Conservation (phyloP, 2,888 invertebrate species). For the Parnassius orleans region DNA sequence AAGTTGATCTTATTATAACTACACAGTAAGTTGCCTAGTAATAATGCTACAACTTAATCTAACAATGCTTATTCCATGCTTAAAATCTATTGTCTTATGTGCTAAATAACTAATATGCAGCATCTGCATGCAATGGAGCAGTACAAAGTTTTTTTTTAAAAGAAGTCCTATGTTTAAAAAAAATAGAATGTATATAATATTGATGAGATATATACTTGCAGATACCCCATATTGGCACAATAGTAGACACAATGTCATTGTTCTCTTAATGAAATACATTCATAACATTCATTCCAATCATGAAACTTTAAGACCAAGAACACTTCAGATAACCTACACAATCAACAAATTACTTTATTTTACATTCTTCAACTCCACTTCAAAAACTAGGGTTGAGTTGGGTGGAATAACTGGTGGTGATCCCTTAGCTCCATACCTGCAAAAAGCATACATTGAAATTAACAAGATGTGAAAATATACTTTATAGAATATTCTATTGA, state of each 20-base stretch:
- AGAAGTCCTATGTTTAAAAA: too few relatives aligned
- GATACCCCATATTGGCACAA: conserved; percentile 37
- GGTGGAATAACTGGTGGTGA: conserved; percentile 93
- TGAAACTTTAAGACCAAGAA: conserved; percentile 25
- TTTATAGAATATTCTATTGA: too few relatives aligned
- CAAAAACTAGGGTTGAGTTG: conserved; percentile 92
- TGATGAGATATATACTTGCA: conserved; percentile 29
- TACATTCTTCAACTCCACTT: conserved; percentile 92
- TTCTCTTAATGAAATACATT: conserved; percentile 49
- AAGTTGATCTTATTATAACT: not conserved
- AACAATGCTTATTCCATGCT: conserved; percentile 23
- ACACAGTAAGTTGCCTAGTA: conserved; percentile 5
- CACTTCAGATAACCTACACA: not conserved
- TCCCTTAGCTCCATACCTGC: conserved; percentile 87
- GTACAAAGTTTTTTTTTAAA: not conserved
- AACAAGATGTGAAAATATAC: too few relatives aligned
- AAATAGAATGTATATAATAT: not conserved
- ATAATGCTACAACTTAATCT: conserved; percentile 17
- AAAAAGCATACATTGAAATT: conserved; percentile 31
- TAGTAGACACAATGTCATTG: conserved; percentile 39
- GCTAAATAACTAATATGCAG: conserved; percentile 42
- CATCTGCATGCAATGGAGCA: conserved; percentile 37
- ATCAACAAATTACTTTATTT: conserved; percentile 66
- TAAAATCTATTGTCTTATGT: conserved; percentile 35
- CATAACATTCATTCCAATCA: conserved; percentile 41